phyloP scores from a whole-genome alignment of 2,113 vertebrate genomes.

The Agelaius tricolor region DNA sequence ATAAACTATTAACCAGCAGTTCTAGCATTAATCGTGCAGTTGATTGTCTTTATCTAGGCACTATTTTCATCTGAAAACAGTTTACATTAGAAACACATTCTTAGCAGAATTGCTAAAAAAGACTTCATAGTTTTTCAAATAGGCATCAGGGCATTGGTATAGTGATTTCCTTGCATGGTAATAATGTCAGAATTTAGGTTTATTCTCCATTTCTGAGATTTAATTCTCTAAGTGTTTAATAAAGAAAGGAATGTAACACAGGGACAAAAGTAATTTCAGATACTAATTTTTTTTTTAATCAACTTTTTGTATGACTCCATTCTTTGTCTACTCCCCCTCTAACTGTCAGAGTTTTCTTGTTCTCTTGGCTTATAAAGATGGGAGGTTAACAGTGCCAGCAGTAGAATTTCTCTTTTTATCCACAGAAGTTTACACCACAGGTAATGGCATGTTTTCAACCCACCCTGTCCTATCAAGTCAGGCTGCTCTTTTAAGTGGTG shows the following conservation, averaged over 20 bases:
- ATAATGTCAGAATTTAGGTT: neutral
- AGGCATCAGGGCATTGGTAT: neutral
- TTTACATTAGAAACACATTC: neutral
- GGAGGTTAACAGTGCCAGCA: neutral
- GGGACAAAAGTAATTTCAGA: neutral
- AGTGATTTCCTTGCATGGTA: neutral
- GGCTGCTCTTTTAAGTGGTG: neutral
- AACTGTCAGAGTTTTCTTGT: neutral
- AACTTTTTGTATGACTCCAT: neutral
- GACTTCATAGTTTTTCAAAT: neutral
- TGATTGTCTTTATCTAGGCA: neutral
- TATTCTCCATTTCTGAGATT: neutral
- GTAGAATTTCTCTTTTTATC: neutral
- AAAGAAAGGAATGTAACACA: neutral
- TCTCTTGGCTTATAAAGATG: neutral
- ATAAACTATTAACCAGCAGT: conserved; percentile 7
- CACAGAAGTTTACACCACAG: neutral
- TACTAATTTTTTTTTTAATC: neutral
- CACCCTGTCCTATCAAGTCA: neutral
- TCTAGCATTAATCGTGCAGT: neutral
- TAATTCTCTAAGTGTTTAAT: neutral
- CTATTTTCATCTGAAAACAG: neutral
- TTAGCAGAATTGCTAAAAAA: neutral
- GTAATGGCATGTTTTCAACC: neutral
- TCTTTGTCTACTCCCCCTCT: neutral